Conservation (phyloP, 2,888 invertebrate species). For the Dicycla oo region DNA sequence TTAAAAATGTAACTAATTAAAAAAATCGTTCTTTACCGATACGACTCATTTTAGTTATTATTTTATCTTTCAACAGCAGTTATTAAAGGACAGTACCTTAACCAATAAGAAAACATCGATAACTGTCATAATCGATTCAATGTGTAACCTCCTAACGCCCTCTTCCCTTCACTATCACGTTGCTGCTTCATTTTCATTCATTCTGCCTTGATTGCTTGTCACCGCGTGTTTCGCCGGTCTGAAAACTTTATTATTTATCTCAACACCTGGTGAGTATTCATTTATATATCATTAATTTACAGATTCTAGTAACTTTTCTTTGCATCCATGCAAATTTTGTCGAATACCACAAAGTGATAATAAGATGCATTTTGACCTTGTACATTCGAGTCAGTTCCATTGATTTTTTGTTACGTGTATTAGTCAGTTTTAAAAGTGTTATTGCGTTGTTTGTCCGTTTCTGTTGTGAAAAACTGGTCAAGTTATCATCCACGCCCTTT, state of each 20-base stretch:
- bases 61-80: too few relatives aligned
- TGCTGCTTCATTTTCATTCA: slow-evolving; percentile 24
- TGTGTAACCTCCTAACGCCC: not conserved
- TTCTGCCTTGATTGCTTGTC: slow-evolving; percentile 66
- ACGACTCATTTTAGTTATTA: not conserved
- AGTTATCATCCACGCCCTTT: slow-evolving; percentile 3
- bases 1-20: not conserved
- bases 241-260: slow-evolving; percentile 66
- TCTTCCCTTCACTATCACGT: slow-evolving; percentile 26
- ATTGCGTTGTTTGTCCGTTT: slow-evolving; percentile 46
- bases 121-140: slow-evolving; percentile 15
- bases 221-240: slow-evolving; percentile 80
- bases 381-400: slow-evolving; percentile 59
- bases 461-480: slow-evolving; percentile 14
- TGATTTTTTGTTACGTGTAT: slow-evolving; percentile 65
- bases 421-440: slow-evolving; percentile 47
- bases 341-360: not conserved
- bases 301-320: slow-evolving; percentile 41
- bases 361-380: slow-evolving; percentile 60
- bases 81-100: not conserved
- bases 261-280: slow-evolving; percentile 72
- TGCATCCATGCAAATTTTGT: not conserved
- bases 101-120: not conserved
- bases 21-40: not conserved
- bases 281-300: slow-evolving; percentile 32